Conservation (phyloP, 2,113 vertebrate species). For the Mus spicilegus region DNA sequence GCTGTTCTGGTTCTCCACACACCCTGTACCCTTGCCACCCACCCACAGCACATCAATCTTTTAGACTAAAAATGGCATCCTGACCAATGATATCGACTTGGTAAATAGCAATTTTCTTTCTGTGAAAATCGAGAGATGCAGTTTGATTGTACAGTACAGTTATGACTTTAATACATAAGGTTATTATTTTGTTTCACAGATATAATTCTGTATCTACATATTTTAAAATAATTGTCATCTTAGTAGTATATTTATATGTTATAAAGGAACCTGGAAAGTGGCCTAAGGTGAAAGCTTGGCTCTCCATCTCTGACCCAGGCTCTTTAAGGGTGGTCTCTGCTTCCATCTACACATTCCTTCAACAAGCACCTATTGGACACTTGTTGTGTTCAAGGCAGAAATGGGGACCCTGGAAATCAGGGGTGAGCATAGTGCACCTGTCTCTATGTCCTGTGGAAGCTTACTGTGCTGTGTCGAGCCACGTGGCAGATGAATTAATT, state of each 20-base stretch:
- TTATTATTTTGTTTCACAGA: too few species aligned
- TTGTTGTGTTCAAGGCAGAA: neutral
- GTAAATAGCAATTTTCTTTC: neutral
- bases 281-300: neutral
- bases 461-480: fast-evolving
- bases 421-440: neutral
- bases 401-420: too few species aligned
- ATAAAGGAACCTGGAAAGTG: too few species aligned
- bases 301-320: neutral
- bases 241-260: fast-evolving
- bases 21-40: neutral
- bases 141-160: neutral
- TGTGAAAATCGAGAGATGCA: neutral
- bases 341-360: neutral
- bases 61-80: neutral
- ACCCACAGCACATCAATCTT: fast-evolving
- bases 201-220: fast-evolving
- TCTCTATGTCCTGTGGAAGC: neutral
- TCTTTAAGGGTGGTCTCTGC: neutral
- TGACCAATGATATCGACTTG: too few species aligned
- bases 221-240: neutral
- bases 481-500: neutral
- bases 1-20: fast-evolving
- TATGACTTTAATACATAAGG: neutral
- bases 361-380: neutral